A percentile compares a stretch with the other conserved stretches of the same genome.
These are phyloP conservation scores for Acomys russatus DNA, from an alignment of 2,797 vertebrate species.

Conservation along the genomic window DNA sequence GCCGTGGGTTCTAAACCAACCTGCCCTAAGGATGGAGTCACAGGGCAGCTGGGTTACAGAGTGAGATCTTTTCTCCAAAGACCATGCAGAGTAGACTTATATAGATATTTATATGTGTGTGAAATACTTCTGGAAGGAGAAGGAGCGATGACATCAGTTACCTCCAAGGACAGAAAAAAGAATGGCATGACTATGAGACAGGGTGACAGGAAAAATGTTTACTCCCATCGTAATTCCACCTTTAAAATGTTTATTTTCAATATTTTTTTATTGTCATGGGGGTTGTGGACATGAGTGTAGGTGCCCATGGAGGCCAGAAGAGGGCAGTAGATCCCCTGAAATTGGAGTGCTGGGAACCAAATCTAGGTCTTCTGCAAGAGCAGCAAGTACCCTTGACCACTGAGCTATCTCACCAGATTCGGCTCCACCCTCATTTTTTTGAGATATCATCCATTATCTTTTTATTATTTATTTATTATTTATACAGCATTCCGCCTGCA, in stretches of 20 bases:
- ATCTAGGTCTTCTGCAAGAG: background rate
- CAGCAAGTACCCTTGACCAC: background rate
- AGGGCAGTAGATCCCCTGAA: background rate
- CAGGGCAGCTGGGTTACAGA: background rate
- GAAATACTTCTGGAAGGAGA: conserved; percentile 23
- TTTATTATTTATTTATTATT: too few relatives aligned
- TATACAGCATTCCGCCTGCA: too few relatives aligned
- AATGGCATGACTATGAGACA: background rate
- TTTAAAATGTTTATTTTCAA: background rate
- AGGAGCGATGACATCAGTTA: background rate
- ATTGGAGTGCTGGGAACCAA: background rate
- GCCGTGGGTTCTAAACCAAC: background rate
- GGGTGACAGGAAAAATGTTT: background rate
- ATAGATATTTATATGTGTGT: background rate
- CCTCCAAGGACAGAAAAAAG: conserved; percentile 19
- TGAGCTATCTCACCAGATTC: background rate
- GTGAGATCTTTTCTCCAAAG: background rate
- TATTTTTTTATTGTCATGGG: background rate
- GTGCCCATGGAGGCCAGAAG: background rate
- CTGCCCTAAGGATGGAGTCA: background rate
- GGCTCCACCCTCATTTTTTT: background rate
- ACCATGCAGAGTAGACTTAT: background rate
- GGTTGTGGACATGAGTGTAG: background rate
- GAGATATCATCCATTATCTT: background rate
- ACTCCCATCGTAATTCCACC: background rate